Conservation (phyloP, 2,797 vertebrate species). For the Hafferia zeledoni region DNA sequence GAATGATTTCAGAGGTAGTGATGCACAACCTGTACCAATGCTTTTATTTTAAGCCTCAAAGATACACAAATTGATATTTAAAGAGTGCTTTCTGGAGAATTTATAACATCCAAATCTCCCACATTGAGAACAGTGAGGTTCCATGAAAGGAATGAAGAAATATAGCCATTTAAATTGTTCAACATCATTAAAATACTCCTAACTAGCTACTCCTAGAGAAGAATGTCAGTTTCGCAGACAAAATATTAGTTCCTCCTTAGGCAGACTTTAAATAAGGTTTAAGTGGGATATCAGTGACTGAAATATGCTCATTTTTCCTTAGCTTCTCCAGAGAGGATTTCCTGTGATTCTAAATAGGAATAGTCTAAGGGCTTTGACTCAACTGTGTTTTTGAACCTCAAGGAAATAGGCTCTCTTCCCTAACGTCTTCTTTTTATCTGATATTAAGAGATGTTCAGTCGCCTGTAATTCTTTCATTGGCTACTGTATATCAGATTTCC, state of each 20-base stretch:
- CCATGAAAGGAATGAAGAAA: conserved; percentile 14
- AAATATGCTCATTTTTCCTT: conserved; percentile 1
- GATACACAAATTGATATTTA: conserved; percentile 12
- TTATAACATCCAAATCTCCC: not conserved
- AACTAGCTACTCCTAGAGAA: conserved; percentile 13
- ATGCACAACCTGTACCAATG: not conserved
- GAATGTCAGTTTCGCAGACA: not conserved
- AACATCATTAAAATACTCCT: conserved; percentile 31
- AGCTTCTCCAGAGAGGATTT: conserved; percentile 25
- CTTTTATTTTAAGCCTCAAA: conserved; percentile 30
- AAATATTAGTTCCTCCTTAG: not conserved
- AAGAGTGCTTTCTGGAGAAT: not conserved
- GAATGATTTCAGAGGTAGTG: not conserved
- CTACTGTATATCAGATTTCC: not conserved
- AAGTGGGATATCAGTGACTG: conserved; percentile 10
- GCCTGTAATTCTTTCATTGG: not conserved
- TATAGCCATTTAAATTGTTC: not conserved
- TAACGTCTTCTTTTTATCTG: not conserved
- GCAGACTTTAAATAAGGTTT: conserved; percentile 28
- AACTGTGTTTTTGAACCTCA: not conserved
- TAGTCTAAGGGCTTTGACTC: not conserved
- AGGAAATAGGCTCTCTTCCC: not conserved
- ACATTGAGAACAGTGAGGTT: conserved; percentile 13
- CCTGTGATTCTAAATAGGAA: not conserved
- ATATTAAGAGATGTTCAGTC: not conserved